These are phyloP conservation scores for Drosophila fuyamai DNA, from an alignment of 1,140 invertebrate genomes.

Conservation along the genomic window DNA sequence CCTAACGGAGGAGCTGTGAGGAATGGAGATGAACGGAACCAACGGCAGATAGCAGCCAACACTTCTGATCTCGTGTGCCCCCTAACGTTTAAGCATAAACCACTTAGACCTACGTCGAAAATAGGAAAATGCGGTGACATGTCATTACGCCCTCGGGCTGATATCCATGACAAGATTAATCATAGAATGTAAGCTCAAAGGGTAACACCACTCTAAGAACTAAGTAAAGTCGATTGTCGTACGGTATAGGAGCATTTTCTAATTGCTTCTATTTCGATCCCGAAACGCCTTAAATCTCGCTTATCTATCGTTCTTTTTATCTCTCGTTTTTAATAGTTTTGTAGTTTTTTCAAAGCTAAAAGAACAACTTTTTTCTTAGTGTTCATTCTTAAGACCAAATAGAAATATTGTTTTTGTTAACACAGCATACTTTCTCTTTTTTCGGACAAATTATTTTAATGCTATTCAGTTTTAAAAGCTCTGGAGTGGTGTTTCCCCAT, in stretches of 20 bases:
- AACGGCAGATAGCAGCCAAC: not conserved
- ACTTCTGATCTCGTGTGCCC: constrained; percentile 32
- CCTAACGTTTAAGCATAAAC: not conserved
- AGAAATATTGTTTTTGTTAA: too few relatives aligned
- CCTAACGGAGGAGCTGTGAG: constrained; percentile 30
- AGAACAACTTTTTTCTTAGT: too few relatives aligned
- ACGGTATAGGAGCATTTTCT: not conserved
- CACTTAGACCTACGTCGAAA: not conserved
- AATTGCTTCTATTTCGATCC: not conserved
- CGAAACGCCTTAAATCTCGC: not conserved
- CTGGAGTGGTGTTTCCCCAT: too few relatives aligned
- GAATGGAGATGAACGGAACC: not conserved
- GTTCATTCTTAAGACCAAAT: too few relatives aligned
- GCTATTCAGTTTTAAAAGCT: too few relatives aligned
- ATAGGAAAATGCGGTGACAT: not conserved
- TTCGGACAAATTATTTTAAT: too few relatives aligned
- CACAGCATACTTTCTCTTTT: too few relatives aligned
- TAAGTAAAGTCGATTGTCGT: not conserved
- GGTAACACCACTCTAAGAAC: not conserved
- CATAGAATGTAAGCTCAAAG: not conserved
- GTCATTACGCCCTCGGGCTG: not conserved
- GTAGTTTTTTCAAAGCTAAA: too few relatives aligned
- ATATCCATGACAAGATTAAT: not conserved
- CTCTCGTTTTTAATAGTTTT: not conserved
- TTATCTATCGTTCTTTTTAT: not conserved